Evolutionary conservation across 1,140 invertebrate species (phyloP).

Genomic region (Formica exsecta): DNA sequence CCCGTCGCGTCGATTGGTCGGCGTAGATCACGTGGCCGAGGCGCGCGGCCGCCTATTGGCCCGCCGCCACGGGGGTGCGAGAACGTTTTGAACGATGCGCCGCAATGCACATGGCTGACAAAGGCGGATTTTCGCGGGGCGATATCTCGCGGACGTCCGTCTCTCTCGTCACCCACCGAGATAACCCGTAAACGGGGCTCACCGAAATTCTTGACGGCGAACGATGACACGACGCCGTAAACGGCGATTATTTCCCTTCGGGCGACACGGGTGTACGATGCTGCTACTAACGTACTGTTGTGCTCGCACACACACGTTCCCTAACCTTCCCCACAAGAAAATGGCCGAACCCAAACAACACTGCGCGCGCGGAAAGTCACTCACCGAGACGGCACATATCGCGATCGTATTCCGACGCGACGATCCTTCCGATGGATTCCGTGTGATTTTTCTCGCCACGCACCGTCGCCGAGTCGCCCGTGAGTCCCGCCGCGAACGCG

Average conservation of each 20-base stretch:
- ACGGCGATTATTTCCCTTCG: too few relatives aligned
- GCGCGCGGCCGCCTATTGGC: conserved; percentile 64
- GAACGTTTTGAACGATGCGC: conserved; percentile 75
- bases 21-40: conserved; percentile 79
- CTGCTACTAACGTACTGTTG: too few relatives aligned
- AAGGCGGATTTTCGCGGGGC: conserved; percentile 48
- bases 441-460: conserved; percentile 48
- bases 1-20: conserved; percentile 78
- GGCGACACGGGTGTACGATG: too few relatives aligned
- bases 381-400: not conserved
- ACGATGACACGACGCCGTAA: too few relatives aligned
- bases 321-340: conserved; percentile 78
- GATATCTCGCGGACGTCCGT: not conserved
- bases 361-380: conserved; percentile 32
- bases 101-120: conserved; percentile 74
- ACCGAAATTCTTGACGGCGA: too few relatives aligned
- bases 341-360: conserved; percentile 79
- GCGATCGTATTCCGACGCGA: conserved; percentile 53
- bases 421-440: not conserved
- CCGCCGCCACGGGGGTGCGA: conserved; percentile 63
- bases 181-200: too few relatives aligned
- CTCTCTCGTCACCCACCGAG: not conserved
- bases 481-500: conserved; percentile 2
- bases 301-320: conserved; percentile 1
- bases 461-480: not conserved